These are phyloP conservation scores for Phylloscopus collybita DNA, from an alignment of 2,797 vertebrate species.

Conservation along the genomic window DNA sequence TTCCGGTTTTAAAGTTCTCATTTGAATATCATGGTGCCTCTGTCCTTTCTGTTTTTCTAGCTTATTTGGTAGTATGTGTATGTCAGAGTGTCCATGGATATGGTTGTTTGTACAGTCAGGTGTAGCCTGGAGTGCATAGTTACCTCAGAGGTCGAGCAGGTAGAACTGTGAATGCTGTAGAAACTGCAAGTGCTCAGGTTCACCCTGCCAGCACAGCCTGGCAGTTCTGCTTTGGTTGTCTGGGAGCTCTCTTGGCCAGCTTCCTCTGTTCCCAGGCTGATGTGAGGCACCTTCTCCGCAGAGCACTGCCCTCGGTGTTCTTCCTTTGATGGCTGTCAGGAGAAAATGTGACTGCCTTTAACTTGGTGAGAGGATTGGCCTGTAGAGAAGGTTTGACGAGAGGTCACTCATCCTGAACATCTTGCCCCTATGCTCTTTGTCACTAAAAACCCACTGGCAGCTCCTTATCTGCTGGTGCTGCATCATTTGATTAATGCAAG, in stretches of 20 bases:
- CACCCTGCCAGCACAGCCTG: not conserved
- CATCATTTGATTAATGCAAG: not conserved
- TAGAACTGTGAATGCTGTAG: not conserved
- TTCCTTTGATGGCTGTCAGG: not conserved
- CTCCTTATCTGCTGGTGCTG: not conserved
- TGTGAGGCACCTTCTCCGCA: not conserved
- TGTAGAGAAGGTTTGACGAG: fast-evolving
- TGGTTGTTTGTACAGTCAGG: not conserved
- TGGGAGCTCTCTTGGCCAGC: not conserved
- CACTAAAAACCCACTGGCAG: not conserved
- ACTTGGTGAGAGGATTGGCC: not conserved
- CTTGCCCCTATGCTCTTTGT: not conserved
- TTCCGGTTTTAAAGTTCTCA: not conserved
- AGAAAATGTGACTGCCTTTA: not conserved
- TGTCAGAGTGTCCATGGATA: fast-evolving
- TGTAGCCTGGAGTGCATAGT: not conserved
- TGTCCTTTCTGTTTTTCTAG: not conserved
- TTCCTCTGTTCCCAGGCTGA: not conserved
- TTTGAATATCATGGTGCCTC: not conserved
- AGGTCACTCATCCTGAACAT: not conserved
- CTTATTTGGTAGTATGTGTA: fast-evolving
- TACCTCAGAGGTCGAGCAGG: not conserved
- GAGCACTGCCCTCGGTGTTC: not conserved
- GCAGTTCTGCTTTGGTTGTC: not conserved
- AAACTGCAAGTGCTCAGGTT: not conserved